phyloP scores from a whole-genome alignment of 92 coral and sea anemone genomes.

The Zoanthus solanderi region DNA sequence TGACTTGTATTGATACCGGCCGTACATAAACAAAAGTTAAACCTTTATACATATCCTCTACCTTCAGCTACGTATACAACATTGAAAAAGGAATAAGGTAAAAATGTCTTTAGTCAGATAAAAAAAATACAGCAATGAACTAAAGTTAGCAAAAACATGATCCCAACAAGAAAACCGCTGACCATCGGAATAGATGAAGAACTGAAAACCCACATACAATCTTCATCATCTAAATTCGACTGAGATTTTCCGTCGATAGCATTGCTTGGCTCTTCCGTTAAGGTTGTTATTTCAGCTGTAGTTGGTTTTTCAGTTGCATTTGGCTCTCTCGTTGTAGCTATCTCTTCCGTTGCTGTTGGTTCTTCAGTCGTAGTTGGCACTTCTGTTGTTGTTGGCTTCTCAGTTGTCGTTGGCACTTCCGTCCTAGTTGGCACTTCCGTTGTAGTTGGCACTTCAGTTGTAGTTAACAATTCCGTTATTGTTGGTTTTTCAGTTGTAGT shows the following conservation, averaged over 20 bases:
- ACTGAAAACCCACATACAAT: conserved; percentile 23
- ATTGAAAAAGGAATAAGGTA: too few species aligned
- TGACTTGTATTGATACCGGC: too few species aligned
- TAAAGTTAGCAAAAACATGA: neutral
- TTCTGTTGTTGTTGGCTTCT: conserved; percentile 7
- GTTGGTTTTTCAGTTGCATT: conserved; percentile 31
- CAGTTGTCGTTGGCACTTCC: conserved; percentile 7
- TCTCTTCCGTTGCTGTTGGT: conserved; percentile 28
- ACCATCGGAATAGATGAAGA: neutral
- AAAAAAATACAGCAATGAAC: neutral
- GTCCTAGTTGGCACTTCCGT: conserved; percentile 37
- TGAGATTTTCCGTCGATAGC: neutral
- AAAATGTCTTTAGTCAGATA: neutral
- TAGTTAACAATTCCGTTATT: neutral
- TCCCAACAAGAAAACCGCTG: neutral
- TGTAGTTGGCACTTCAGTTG: conserved; percentile 42
- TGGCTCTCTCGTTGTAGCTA: conserved; percentile 10
- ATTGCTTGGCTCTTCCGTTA: neutral
- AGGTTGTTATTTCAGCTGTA: conserved; percentile 23
- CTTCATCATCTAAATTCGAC: conserved; percentile 17
- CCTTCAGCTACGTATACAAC: too few species aligned
- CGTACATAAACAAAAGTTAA: too few species aligned
- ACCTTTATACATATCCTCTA: too few species aligned
- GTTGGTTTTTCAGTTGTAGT: conserved; percentile 44
- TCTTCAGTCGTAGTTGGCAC: conserved; percentile 43